These are phyloP conservation scores for Trigoniulus corallinus DNA, from an alignment of 1,140 invertebrate genomes.

Conservation along the genomic window DNA sequence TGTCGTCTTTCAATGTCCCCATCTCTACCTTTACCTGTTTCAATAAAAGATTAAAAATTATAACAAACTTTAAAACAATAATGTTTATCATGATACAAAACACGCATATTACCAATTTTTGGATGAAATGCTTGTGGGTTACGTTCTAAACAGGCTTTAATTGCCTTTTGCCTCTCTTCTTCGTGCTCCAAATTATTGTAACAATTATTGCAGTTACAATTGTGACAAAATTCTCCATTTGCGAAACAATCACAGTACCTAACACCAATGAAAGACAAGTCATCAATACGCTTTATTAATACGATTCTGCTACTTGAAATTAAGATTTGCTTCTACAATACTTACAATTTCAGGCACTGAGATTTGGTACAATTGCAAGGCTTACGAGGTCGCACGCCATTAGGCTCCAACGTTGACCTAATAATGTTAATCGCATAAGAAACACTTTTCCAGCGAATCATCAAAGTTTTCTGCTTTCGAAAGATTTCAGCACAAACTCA, in stretches of 20 bases:
- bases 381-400: slow-evolving; percentile 64
- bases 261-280: slow-evolving; percentile 5
- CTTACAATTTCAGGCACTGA: slow-evolving; percentile 89
- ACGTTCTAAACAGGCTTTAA: slow-evolving; percentile 77
- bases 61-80: too few relatives aligned
- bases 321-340: slow-evolving; percentile 12
- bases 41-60: too few relatives aligned
- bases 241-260: slow-evolving; percentile 99
- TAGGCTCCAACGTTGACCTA: slow-evolving; percentile 33
- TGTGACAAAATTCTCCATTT: slow-evolving; percentile 96
- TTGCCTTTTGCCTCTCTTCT: slow-evolving; percentile 82
- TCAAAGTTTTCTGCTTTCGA: too few relatives aligned
- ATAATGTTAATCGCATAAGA: not conserved
- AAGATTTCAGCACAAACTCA: too few relatives aligned
- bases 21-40: slow-evolving; percentile 16
- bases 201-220: slow-evolving; percentile 97
- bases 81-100: too few relatives aligned
- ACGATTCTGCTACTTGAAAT: not conserved
- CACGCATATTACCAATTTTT: slow-evolving; percentile 97
- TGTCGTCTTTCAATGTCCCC: slow-evolving; percentile 52
- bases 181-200: slow-evolving; percentile 94
- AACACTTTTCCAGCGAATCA: not conserved
- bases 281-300: not conserved
- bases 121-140: slow-evolving; percentile 93
- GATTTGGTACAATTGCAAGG: slow-evolving; percentile 99